Conservation (phyloP, 2,888 invertebrate species). For the Atethmia centrago region DNA sequence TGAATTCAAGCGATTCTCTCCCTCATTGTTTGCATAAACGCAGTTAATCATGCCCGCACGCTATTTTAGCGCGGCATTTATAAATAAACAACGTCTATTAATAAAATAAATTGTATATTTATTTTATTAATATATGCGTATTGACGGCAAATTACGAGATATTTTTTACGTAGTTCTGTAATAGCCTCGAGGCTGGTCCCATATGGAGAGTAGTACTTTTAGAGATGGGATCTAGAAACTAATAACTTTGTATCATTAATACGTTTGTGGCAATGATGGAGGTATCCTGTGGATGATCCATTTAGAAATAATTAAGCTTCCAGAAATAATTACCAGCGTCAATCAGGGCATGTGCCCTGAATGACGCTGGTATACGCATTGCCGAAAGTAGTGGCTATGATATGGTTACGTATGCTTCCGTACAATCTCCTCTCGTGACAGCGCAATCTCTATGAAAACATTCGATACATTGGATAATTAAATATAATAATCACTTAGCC, state of each 20-base stretch:
- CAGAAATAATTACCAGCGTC: too few species aligned
- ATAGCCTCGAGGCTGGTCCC: not conserved
- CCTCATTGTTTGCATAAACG: conserved; percentile 69
- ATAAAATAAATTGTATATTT: conserved; percentile 37
- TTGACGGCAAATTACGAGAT: conserved; percentile 13
- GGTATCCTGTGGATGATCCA: not conserved
- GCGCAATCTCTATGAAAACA: not conserved
- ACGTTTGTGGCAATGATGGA: not conserved
- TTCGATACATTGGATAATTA: too few species aligned
- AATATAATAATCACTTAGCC: too few species aligned
- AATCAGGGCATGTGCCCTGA: too few species aligned
- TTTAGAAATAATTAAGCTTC: not conserved
- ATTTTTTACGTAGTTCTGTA: conserved; percentile 20
- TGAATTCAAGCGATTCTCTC: conserved; percentile 70
- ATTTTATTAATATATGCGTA: conserved; percentile 33
- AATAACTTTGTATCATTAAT: not conserved
- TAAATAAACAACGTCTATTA: conserved; percentile 63
- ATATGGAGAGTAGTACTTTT: conserved; percentile 4
- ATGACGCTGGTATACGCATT: not conserved
- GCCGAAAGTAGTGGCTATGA: not conserved
- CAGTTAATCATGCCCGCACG: conserved; percentile 51
- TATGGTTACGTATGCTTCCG: not conserved
- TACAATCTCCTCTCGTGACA: not conserved
- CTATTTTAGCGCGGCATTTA: conserved; percentile 57
- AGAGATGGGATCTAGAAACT: conserved; percentile 17